A percentile compares a stretch with the other conserved stretches of the same genome.
phyloP scores from a whole-genome alignment of 2,888 invertebrate species.

The Calameuta idolon region DNA sequence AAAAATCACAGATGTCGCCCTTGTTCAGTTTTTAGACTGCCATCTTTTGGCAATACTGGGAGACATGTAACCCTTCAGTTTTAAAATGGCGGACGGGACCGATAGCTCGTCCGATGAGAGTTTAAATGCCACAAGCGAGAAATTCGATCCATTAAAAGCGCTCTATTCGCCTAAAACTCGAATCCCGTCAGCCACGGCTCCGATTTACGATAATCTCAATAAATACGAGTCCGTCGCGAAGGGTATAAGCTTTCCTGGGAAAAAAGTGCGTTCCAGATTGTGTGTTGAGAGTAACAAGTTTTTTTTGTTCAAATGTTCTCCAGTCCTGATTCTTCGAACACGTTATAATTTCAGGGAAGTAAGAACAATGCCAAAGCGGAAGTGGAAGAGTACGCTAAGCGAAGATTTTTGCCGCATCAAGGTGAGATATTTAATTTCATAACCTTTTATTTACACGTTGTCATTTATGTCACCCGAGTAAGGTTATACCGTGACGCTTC shows the following conservation, averaged over 20 bases:
- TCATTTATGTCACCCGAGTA: slow-evolving; percentile 8
- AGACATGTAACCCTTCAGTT: slow-evolving; percentile 15
- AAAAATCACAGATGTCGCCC: no score
- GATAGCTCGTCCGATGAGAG: slow-evolving; percentile 64
- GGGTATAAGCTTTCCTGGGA: slow-evolving; percentile 52
- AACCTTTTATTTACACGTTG: neutral
- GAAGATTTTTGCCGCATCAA: slow-evolving; percentile 54
- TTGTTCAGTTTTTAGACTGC: no score
- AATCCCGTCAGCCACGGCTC: slow-evolving; percentile 72
- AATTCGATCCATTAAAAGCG: slow-evolving; percentile 79
- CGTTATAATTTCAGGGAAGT: slow-evolving; percentile 30
- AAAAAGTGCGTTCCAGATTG: slow-evolving; percentile 42
- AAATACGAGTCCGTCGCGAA: slow-evolving; percentile 71
- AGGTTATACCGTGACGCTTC: slow-evolving; percentile 26
- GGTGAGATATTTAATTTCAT: slow-evolving; percentile 44
- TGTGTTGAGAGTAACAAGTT: neutral
- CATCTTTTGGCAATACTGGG: no score
- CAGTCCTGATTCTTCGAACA: no score
- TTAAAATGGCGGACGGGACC: slow-evolving; percentile 50
- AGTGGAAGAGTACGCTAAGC: slow-evolving; percentile 32
- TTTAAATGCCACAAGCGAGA: slow-evolving; percentile 70
- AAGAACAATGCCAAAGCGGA: slow-evolving; percentile 14
- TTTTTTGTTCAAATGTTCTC: neutral
- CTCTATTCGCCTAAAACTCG: slow-evolving; percentile 72
- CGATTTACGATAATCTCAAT: slow-evolving; percentile 76